phyloP scores from a whole-genome alignment of 2,113 vertebrate species.

The Halichoeres trimaculatus region DNA sequence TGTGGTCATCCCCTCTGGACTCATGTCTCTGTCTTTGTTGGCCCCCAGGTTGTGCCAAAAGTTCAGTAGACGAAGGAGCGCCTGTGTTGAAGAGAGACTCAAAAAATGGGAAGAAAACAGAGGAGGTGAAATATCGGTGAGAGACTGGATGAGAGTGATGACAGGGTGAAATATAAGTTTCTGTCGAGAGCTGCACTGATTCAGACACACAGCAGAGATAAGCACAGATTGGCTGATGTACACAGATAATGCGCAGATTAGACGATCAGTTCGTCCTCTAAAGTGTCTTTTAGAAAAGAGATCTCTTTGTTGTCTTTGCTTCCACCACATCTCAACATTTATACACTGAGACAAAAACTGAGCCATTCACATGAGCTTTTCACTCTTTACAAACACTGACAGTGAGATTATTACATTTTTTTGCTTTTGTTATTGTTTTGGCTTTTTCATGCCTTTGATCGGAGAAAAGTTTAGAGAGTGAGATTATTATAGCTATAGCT shows the following conservation, averaged over 20 bases:
- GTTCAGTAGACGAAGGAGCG: too few relatives aligned
- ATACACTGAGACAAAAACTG: too few relatives aligned
- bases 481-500: constrained; percentile 19
- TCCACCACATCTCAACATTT: neutral
- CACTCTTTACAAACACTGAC: neutral
- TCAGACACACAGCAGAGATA: constrained; percentile 15
- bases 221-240: constrained; percentile 20
- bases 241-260: neutral
- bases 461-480: too few relatives aligned
- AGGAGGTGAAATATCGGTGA: neutral
- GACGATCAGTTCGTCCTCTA: constrained; percentile 28
- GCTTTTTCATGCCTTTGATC: too few relatives aligned
- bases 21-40: too few relatives aligned
- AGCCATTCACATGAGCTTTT: too few relatives aligned
- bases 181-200: neutral
- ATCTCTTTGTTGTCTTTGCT: constrained; percentile 11
- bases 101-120: neutral
- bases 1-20: too few relatives aligned
- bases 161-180: constrained; percentile 15
- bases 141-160: constrained; percentile 3
- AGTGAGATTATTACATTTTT: constrained; percentile 26
- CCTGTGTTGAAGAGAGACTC: too few relatives aligned
- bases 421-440: too few relatives aligned
- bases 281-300: constrained; percentile 14
- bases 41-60: too few relatives aligned